These are phyloP conservation scores for Piaya cayana DNA, from an alignment of 2,113 vertebrate genomes.

Conservation along the genomic window DNA sequence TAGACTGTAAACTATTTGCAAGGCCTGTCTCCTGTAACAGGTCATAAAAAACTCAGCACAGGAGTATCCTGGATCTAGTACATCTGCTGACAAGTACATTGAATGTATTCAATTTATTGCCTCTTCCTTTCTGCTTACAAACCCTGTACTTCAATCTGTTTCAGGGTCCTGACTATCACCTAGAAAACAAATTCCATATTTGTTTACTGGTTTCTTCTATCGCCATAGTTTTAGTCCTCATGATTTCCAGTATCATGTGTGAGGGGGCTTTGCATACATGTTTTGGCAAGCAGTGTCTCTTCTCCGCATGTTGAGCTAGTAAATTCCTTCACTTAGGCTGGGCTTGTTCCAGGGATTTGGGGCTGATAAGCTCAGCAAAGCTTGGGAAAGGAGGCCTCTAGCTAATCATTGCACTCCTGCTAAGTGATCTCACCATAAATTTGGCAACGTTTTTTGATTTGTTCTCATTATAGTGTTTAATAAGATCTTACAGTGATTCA, in stretches of 20 bases:
- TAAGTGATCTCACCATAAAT: constrained; percentile 4
- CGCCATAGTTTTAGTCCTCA: neutral
- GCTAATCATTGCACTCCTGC: neutral
- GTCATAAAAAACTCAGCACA: neutral
- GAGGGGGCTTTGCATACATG: neutral
- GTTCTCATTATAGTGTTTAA: neutral
- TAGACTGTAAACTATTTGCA: neutral
- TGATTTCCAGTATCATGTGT: neutral
- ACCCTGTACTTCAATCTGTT: neutral
- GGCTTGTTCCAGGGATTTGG: neutral
- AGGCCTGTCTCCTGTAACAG: neutral
- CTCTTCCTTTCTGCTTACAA: neutral
- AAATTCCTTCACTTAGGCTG: neutral
- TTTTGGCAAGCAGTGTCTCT: neutral
- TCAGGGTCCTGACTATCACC: neutral
- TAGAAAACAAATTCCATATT: neutral
- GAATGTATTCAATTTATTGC: neutral
- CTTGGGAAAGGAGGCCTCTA: neutral
- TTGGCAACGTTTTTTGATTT: neutral
- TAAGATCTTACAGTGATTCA: neutral
- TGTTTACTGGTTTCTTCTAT: neutral
- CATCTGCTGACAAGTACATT: neutral
- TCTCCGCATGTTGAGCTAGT: neutral
- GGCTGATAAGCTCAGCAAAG: constrained; percentile 8
- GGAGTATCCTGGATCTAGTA: neutral